Conservation (phyloP, 2,113 vertebrate species). For the Menura novaehollandiae region DNA sequence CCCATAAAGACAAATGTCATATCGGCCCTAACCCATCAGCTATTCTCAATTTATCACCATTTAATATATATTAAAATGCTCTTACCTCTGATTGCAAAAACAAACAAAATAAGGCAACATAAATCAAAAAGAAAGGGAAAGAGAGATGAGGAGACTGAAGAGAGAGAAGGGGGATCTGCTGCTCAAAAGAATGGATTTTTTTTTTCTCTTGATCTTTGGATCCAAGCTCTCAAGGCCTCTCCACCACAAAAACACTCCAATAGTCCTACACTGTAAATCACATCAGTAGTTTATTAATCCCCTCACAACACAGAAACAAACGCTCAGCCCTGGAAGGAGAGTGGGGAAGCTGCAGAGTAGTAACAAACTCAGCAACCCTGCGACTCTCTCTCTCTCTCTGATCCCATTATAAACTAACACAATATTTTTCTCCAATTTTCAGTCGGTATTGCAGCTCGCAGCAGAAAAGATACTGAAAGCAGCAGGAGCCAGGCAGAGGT, state of each 20-base stretch:
- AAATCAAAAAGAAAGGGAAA: constrained; percentile 39
- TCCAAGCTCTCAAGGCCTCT: constrained; percentile 19
- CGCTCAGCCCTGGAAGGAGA: neutral
- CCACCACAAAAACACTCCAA: neutral
- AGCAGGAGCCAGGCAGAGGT: constrained; percentile 59
- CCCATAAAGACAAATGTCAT: constrained; percentile 66
- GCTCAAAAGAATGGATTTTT: neutral
- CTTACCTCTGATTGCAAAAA: constrained; percentile 67
- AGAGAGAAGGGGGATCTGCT: neutral
- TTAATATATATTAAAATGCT: constrained; percentile 72
- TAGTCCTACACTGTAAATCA: neutral
- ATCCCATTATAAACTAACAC: constrained; percentile 70
- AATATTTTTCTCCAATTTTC: constrained; percentile 70
- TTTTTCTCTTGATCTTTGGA: neutral
- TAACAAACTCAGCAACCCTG: constrained; percentile 14
- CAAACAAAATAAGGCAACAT: constrained; percentile 62
- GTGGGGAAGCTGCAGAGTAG: neutral
- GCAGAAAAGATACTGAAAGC: constrained; percentile 67
- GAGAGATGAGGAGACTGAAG: neutral
- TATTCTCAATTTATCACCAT: constrained; percentile 73
- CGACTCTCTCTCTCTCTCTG: constrained; percentile 13
- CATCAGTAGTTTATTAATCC: constrained; percentile 20
- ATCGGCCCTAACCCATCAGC: constrained; percentile 34
- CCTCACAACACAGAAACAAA: constrained; percentile 16
- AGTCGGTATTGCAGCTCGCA: constrained; percentile 48